A percentile compares a stretch with the other conserved stretches of the same genome.
These are phyloP conservation scores for Prionailurus viverrinus DNA, from an alignment of 2,113 vertebrate genomes.

Conservation along the genomic window DNA sequence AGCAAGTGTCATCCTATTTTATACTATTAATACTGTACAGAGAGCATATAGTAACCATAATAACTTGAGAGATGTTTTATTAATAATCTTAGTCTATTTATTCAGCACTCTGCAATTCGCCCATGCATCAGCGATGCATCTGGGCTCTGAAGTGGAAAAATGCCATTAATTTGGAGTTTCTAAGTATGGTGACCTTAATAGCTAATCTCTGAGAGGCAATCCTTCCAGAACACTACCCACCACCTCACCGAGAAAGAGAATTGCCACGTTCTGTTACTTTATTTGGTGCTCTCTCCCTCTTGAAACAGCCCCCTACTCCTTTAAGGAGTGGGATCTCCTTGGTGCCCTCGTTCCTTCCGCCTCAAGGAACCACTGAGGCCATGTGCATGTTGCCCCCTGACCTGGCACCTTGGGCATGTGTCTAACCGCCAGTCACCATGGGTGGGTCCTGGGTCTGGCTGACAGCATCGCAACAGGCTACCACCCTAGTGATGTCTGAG, in stretches of 20 bases:
- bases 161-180: not conserved
- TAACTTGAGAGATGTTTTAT: not conserved
- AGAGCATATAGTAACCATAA: too few species aligned
- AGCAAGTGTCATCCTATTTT: not conserved
- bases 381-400: not conserved
- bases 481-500: not conserved
- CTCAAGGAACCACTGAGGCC: too few species aligned
- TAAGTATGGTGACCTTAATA: not conserved
- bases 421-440: rapidly evolving
- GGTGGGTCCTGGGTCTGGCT: not conserved
- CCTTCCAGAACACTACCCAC: too few species aligned
- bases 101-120: too few species aligned
- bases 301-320: not conserved
- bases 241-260: rapidly evolving
- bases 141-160: not conserved
- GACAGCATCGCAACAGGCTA: not conserved
- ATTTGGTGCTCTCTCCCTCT: too few species aligned
- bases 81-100: not conserved
- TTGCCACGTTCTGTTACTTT: not conserved
- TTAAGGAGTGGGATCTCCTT: not conserved
- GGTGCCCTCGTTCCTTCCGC: not conserved
- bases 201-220: not conserved
- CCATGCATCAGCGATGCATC: too few species aligned
- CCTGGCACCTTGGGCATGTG: rapidly evolving
- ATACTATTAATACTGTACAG: not conserved